Evolutionary conservation across 2,888 invertebrate species (phyloP).

Genomic region (Caenorhabditis wallacei): DNA sequence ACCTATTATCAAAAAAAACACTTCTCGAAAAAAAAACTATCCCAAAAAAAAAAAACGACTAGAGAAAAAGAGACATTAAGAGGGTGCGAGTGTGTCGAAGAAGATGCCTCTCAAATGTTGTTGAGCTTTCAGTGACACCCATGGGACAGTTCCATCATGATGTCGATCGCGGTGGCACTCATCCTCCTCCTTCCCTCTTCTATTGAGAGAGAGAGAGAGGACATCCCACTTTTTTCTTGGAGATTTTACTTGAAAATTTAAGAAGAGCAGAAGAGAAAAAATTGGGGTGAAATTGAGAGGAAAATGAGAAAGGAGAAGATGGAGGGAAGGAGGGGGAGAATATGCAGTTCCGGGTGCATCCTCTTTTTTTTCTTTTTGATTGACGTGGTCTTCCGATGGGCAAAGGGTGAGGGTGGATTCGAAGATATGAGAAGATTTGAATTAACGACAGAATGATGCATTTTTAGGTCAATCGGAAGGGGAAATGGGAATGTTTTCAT

Average conservation of each 20-base stretch:
- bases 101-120: not conserved
- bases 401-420: not conserved
- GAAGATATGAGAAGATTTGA: not conserved
- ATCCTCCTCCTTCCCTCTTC: too few species aligned
- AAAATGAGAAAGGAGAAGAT: not conserved
- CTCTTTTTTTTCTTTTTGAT: slow-evolving; percentile 17
- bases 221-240: slow-evolving; percentile 10
- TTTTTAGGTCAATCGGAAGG: not conserved
- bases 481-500: slow-evolving; percentile 1
- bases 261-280: not conserved
- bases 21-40: not conserved
- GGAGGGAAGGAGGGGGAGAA: not conserved
- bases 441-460: slow-evolving; percentile 4
- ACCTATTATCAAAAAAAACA: not conserved
- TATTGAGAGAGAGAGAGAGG: too few species aligned
- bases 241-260: not conserved
- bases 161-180: slow-evolving; percentile 27
- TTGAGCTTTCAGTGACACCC: slow-evolving; percentile 49
- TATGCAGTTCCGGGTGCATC: slow-evolving; percentile 48
- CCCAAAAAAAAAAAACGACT: not conserved
- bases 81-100: not conserved
- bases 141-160: slow-evolving; percentile 61
- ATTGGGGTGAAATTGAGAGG: slow-evolving; percentile 6
- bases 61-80: slow-evolving; percentile 32
- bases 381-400: slow-evolving; percentile 16